Conservation (phyloP, 2,888 invertebrate species). For the Lasioglossum figueresi region DNA sequence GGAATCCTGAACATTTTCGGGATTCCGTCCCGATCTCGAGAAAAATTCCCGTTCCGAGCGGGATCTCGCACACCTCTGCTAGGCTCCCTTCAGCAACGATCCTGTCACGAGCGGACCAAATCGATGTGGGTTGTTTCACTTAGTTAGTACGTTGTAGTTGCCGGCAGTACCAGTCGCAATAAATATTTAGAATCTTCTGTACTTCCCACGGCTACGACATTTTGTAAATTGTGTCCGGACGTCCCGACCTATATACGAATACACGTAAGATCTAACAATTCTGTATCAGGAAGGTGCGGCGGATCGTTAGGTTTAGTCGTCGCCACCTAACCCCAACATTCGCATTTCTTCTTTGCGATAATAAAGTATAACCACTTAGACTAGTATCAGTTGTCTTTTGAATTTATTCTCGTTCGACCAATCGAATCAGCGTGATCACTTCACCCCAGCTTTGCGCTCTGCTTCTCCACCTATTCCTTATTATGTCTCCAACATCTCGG, state of each 20-base stretch:
- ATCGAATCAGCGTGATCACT: background rate
- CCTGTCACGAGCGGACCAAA: background rate
- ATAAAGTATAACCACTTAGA: background rate
- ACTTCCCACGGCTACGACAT: background rate
- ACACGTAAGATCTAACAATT: background rate
- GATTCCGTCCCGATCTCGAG: too few relatives aligned
- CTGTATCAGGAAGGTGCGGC: background rate
- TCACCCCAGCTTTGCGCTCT: background rate
- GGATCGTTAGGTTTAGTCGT: background rate
- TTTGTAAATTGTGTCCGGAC: background rate
- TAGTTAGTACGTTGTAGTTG: slow-evolving; percentile 21
- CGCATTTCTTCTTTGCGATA: background rate
- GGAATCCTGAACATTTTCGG: too few relatives aligned
- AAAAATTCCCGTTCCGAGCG: too few relatives aligned
- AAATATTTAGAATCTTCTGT: slow-evolving; percentile 38
- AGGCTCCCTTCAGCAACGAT: background rate
- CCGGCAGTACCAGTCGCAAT: slow-evolving; percentile 14
- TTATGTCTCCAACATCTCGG: background rate
- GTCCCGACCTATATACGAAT: background rate
- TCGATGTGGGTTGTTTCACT: background rate
- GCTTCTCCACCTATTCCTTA: background rate
- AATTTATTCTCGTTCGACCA: background rate
- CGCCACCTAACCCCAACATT: background rate
- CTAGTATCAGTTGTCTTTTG: background rate
- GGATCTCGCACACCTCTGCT: too few relatives aligned